Base-by-base conservation (phyloP, 2,888 invertebrate species). In the Synergus itoensis region DNA sequence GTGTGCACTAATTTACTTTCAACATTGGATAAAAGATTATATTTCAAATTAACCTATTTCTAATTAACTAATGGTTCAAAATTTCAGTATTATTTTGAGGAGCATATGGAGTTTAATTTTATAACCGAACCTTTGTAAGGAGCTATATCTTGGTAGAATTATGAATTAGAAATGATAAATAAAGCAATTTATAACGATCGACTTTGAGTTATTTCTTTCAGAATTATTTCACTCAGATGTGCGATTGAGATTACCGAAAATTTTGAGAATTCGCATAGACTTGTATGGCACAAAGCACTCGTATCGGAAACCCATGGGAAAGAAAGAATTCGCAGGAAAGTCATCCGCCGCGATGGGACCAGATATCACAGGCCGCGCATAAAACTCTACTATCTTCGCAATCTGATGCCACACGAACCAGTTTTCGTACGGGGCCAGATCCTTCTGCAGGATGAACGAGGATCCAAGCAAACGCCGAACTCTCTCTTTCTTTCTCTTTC, bases 401-500 rank as follows among this genome's bases (percentile, higher is more conserved):
- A 91, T 91, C 90, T 90, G 91, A 91, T 89, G 90, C 90, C 89
- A 87, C 87, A 88, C 91, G 90, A 91, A 91, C 90, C 91, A 91
- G 91, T 91, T 91, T 91, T 90, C 89, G 89, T 89, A 84, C 85
- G 83, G 84, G 83, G 82, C 81, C 83, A 84, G 84, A 87, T 87
- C 84, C 84, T 84, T 81, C 81, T 83, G 84, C 80, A 67, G 86
- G 86, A 87, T 87, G 84, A 82, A 80, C 81, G 77, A 83, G 79
- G 81, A 77, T 76, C 80, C 62, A 73, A 73, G 75, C 75, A 64
- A 73, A 80, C 81, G 78, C 81, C 81, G 48, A 75, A 36, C 79
- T 77, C 79, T 78, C 81, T 65, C 80, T 80, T 83, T 82, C 77
- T 79, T 77, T 77, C 81, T 73, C 77, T 63, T 76, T 78, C 77